Evolutionary conservation across 2,888 invertebrate genomes (phyloP), one percentile per base, ranked within the genome.

Genomic region (Lasiommata megera): DNA sequence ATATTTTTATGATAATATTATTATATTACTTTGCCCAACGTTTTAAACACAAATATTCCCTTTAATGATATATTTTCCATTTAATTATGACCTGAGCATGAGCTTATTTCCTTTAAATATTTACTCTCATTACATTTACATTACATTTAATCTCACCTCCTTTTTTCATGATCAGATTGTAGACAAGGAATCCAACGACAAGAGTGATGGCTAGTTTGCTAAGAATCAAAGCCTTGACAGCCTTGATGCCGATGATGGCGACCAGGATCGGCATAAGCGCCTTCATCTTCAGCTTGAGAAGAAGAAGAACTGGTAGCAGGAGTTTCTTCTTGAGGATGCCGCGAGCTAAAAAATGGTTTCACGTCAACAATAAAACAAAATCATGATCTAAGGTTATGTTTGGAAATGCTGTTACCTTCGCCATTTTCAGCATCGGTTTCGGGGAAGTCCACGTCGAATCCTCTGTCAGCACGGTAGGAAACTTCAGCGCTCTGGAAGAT

Each of bases 281-380:
- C 83, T 97, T 96, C 92, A 96, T 91, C 84, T 96, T 96, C 73
- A 97, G 82, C 84, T 97, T 97, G 71, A 97, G 85, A 51, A 96
- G 92, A 67, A 97, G 88, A 67, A 96, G 86, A 62, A 96, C 92
- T 12, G 96, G 96, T 74, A 96, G 88, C 64, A 96, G 90, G 47
- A 96, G 92, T 80, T 96, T 96, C 91, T 96, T 96, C 92, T 96
- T 96, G 73, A 96, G 91, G 79, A 94, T 90, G 71, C 95, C 95
- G 64, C 96, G 94, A 71, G 94, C 96, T 95, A 81, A 82, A 87
- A 51, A 67, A 68, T 60, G 16, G 2, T 6, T 12, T 28, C 8
- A 7, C n/a, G 17, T 43, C 29, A 28, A 44, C 14, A 29, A 14
- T 46, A 3, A 16, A 8, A 16, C 8, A 29, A 1, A 31, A 16